Conservation (phyloP, 2,888 invertebrate genomes). For the Abscondita cerata region DNA sequence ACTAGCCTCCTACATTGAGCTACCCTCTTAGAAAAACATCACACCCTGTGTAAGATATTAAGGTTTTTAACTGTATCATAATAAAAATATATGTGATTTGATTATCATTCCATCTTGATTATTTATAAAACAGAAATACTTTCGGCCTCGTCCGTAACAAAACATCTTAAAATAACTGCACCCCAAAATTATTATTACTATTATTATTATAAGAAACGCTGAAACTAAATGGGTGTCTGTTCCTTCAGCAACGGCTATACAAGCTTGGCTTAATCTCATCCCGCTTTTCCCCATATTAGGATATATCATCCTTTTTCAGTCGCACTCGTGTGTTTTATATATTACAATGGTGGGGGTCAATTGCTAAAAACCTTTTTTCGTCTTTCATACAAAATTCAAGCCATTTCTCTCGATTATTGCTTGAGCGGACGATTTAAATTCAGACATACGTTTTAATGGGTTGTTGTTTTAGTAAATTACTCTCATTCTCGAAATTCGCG, state of each 20-base stretch:
- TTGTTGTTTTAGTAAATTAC: slow-evolving; percentile 19
- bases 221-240: slow-evolving; percentile 57
- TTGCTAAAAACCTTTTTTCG: slow-evolving; percentile 58
- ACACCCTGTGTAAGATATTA: slow-evolving; percentile 50
- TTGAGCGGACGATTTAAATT: slow-evolving; percentile 52
- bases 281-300: slow-evolving; percentile 24
- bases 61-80: slow-evolving; percentile 40
- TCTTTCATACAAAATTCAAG: slow-evolving; percentile 59
- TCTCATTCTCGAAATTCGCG: neutral
- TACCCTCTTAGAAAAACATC: slow-evolving; percentile 51
- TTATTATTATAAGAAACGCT: slow-evolving; percentile 54
- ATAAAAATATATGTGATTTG: slow-evolving; percentile 23
- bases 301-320: slow-evolving; percentile 31
- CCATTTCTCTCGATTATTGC: slow-evolving; percentile 59
- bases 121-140: slow-evolving; percentile 3
- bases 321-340: slow-evolving; percentile 52
- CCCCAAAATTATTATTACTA: slow-evolving; percentile 49
- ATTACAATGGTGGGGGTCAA: slow-evolving; percentile 56
- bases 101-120: slow-evolving; percentile 7
- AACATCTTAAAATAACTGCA: slow-evolving; percentile 46
- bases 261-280: slow-evolving; percentile 32
- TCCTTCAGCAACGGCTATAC: slow-evolving; percentile 55
- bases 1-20: slow-evolving; percentile 46
- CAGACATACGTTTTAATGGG: slow-evolving; percentile 46
- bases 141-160: slow-evolving; percentile 17